A percentile compares a stretch with the other conserved stretches of the same genome.
Evolutionary conservation across 2,797 vertebrate species (phyloP).

Genomic region (Siniperca scherzeri): DNA sequence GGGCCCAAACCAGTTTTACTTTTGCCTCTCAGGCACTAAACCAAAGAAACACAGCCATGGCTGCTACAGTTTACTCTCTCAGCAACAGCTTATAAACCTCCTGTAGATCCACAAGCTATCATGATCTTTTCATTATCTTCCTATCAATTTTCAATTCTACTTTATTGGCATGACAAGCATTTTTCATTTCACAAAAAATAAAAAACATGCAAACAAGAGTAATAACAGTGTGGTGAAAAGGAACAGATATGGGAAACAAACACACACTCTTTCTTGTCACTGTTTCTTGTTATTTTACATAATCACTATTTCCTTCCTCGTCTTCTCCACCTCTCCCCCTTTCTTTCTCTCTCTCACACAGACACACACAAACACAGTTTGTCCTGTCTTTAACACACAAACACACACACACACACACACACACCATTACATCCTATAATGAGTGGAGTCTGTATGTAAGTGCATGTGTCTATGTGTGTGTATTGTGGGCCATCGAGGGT

Average conservation of each 20-base stretch:
- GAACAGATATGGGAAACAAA: slow-evolving; percentile 24
- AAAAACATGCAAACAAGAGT: neutral
- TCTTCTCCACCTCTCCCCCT: slow-evolving; percentile 27
- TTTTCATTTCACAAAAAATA: slow-evolving; percentile 7
- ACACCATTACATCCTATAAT: slow-evolving; percentile 59
- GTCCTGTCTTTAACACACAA: slow-evolving; percentile 42
- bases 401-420: slow-evolving; percentile 13
- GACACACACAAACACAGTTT: slow-evolving; percentile 21
- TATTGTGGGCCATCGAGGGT: slow-evolving; percentile 63
- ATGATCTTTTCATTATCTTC: neutral
- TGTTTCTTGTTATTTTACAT: slow-evolving; percentile 22
- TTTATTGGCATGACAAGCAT: neutral
- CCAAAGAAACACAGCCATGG: slow-evolving; percentile 46
- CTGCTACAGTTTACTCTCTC: slow-evolving; percentile 62
- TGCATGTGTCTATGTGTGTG: slow-evolving; percentile 51
- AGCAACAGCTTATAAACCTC: slow-evolving; percentile 36
- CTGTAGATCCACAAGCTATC: neutral
- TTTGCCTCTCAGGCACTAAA: slow-evolving; percentile 36
- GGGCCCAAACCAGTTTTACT: slow-evolving; percentile 60
- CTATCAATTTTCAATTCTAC: neutral
- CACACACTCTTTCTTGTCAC: slow-evolving; percentile 25
- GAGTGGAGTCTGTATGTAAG: slow-evolving; percentile 49
- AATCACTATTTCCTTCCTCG: slow-evolving; percentile 59
- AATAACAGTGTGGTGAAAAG: slow-evolving; percentile 27
- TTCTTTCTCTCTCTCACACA: neutral